Evolutionary conservation across 2,888 invertebrate species (phyloP).

Genomic region (Thumatha senex): DNA sequence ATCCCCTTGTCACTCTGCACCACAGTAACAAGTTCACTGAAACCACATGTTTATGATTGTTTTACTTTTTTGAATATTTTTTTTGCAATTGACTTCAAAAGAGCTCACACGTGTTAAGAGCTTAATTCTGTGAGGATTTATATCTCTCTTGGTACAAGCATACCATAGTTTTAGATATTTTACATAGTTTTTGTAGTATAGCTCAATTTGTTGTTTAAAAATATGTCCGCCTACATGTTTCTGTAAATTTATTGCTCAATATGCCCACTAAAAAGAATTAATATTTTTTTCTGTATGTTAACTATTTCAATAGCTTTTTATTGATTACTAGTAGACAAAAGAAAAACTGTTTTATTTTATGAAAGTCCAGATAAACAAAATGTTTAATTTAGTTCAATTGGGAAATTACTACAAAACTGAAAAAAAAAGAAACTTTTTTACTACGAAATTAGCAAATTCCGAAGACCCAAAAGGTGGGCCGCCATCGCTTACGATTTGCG

Average conservation of each 20-base stretch:
- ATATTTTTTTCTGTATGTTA: no score
- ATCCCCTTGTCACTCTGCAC: slow-evolving; percentile 9
- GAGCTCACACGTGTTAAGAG: slow-evolving; percentile 52
- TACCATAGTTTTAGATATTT: slow-evolving; percentile 8
- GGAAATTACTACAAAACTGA: no score
- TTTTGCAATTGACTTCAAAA: slow-evolving; percentile 31
- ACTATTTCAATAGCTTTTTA: no score
- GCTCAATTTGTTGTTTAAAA: slow-evolving; percentile 18
- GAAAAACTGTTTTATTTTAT: no score
- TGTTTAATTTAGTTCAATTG: no score
- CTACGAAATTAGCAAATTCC: no score
- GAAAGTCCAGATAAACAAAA: no score
- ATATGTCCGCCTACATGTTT: slow-evolving; percentile 12
- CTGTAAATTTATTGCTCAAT: not conserved
- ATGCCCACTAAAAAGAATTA: not conserved
- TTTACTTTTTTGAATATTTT: slow-evolving; percentile 25
- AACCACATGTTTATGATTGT: slow-evolving; percentile 41
- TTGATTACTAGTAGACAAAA: no score
- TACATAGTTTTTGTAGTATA: slow-evolving; percentile 12
- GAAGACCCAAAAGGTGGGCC: no score
- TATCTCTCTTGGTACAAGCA: slow-evolving; percentile 35
- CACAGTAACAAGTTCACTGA: slow-evolving; percentile 20
- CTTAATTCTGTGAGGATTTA: slow-evolving; percentile 58
- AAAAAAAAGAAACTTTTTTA: no score
- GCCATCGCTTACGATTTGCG: no score